Percentiles rank a stretch among this genome's conserved stretches.
phyloP scores from a whole-genome alignment of 2,888 invertebrate species.

The Scrobipalpa atriplicella region DNA sequence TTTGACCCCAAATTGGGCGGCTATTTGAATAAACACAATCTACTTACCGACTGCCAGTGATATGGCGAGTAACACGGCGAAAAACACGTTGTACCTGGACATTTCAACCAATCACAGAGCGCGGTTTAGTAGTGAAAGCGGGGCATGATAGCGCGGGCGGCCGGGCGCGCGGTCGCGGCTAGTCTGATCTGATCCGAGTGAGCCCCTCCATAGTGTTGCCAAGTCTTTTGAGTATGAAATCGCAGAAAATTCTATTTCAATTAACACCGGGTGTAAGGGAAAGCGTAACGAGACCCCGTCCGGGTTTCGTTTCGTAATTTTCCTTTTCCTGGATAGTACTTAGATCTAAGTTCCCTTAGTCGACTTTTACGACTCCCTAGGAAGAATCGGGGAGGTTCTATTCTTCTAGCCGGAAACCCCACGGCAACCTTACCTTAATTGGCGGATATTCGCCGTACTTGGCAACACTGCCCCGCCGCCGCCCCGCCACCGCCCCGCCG shows the following conservation, averaged over 20 bases:
- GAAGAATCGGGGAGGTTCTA: too few relatives aligned
- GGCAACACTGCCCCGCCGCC: conserved; percentile 27
- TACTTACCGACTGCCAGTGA: conserved; percentile 65
- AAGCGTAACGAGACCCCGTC: too few relatives aligned
- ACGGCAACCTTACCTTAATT: too few relatives aligned
- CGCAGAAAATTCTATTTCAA: too few relatives aligned
- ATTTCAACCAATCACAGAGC: conserved; percentile 54
- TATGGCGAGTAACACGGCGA: conserved; percentile 58
- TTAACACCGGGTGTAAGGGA: too few relatives aligned
- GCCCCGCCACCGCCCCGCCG: conserved; percentile 36
- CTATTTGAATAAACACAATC: background rate
- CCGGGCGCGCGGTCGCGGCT: conserved; percentile 47
- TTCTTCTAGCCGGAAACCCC: too few relatives aligned
- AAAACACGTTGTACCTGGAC: conserved; percentile 58
- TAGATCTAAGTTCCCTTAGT: too few relatives aligned
- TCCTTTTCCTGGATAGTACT: too few relatives aligned
- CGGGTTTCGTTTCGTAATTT: too few relatives aligned
- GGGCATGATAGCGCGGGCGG: conserved; percentile 37
- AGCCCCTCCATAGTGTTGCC: background rate
- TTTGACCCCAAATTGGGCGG: background rate
- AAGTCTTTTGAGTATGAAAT: too few relatives aligned
- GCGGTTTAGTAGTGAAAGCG: conserved; percentile 43
- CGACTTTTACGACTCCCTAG: too few relatives aligned
- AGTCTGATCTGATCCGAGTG: conserved; percentile 39
- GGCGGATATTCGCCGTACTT: too few relatives aligned